These are phyloP conservation scores for Thomomys bottae DNA, from an alignment of 2,113 vertebrate species.

Conservation along the genomic window DNA sequence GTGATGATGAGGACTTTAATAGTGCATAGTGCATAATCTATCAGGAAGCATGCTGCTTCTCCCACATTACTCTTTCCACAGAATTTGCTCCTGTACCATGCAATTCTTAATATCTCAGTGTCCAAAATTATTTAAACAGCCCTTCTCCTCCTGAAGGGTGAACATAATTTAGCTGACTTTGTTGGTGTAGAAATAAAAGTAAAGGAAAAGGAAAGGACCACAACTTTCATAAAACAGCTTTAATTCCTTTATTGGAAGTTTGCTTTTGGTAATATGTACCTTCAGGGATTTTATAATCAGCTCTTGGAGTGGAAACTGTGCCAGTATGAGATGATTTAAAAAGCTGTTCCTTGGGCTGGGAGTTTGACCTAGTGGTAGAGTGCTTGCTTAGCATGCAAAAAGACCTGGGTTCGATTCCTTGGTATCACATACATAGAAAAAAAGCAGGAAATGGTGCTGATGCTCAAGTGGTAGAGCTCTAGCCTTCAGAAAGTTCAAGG, in stretches of 20 bases:
- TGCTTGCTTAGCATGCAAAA: no score
- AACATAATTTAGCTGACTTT: slow-evolving; percentile 25
- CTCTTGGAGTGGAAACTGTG: background rate
- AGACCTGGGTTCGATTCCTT: no score
- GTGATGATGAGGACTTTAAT: background rate
- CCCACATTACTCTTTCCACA: background rate
- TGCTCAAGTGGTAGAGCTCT: no score
- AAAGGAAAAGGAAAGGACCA: background rate
- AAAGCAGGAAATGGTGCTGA: no score
- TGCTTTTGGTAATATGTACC: background rate
- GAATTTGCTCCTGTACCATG: background rate
- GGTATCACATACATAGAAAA: no score
- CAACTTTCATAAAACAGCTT: background rate
- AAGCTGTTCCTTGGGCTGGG: no score
- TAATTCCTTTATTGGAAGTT: background rate
- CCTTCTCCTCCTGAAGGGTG: background rate
- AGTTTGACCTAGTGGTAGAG: no score
- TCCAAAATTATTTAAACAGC: background rate
- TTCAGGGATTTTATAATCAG: background rate
- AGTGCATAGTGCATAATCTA: background rate
- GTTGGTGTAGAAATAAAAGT: slow-evolving; percentile 32
- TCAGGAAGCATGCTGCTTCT: background rate
- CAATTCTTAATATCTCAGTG: background rate
- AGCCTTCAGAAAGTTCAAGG: no score
- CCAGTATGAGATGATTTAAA: slow-evolving; percentile 35